A percentile compares a stretch with the other conserved stretches of the same genome.
Conservation (phyloP, 2,888 invertebrate genomes). For the Eilema griseolum region DNA sequence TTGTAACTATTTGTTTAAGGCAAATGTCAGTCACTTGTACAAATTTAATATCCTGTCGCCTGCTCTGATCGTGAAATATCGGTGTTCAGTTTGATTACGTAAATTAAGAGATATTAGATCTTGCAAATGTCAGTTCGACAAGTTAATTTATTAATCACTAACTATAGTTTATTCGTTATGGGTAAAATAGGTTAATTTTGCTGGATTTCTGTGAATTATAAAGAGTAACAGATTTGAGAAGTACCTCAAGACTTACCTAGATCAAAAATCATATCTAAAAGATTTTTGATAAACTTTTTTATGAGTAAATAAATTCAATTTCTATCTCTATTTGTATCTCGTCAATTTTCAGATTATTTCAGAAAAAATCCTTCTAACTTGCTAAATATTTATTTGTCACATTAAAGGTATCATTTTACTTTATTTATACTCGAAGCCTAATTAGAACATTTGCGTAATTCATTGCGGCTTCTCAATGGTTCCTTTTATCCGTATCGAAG, state of each 20-base stretch:
- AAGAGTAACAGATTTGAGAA: too few relatives aligned
- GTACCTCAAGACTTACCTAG: neutral
- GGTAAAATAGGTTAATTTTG: neutral
- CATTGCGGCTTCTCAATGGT: too few relatives aligned
- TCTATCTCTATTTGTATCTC: neutral
- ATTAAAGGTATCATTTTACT: too few relatives aligned
- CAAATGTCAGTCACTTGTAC: neutral
- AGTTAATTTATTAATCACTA: neutral
- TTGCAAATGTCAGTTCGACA: neutral
- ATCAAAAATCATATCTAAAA: neutral
- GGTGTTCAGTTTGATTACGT: neutral
- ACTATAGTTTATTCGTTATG: neutral
- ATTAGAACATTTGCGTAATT: too few relatives aligned
- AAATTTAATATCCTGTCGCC: neutral
- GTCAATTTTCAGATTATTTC: neutral
- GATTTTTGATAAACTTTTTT: neutral
- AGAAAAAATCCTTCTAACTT: neutral
- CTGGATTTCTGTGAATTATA: too few relatives aligned
- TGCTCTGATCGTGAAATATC: neutral
- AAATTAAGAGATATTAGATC: neutral
- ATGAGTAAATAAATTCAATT: too few relatives aligned
- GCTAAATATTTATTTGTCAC: too few relatives aligned
- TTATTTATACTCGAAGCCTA: too few relatives aligned
- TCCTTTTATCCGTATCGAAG: too few relatives aligned
- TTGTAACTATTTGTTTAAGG: neutral